These are phyloP conservation scores for Drosophila nikananu DNA, from an alignment of 1,140 invertebrate genomes.

Conservation along the genomic window DNA sequence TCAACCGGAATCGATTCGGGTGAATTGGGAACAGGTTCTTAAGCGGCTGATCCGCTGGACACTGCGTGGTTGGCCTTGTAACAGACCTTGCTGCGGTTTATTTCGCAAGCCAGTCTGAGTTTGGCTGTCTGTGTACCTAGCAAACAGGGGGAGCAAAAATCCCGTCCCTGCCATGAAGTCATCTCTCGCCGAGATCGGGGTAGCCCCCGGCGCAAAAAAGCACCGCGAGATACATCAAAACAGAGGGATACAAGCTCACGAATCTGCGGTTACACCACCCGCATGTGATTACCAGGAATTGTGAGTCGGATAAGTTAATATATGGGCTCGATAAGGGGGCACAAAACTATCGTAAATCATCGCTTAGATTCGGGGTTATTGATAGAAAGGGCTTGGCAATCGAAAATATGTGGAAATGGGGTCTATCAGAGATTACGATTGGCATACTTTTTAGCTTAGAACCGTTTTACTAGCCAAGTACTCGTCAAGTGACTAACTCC, in stretches of 20 bases:
- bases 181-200: constrained; percentile 31
- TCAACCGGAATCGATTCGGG: constrained; percentile 68
- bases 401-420: constrained; percentile 1
- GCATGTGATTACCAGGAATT: constrained; percentile 9
- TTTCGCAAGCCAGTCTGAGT: constrained; percentile 23
- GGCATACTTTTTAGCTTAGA: constrained; percentile 23
- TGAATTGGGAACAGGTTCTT: constrained; percentile 73
- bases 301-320: constrained; percentile 28
- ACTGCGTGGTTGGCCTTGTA: constrained; percentile 67
- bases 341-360: constrained; percentile 30
- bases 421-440: constrained; percentile 27
- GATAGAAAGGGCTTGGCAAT: constrained; percentile 18
- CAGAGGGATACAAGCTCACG: neutral
- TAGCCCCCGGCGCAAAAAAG: constrained; percentile 33
- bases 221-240: constrained; percentile 10
- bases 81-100: constrained; percentile 61
- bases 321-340: constrained; percentile 25
- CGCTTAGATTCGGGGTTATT: constrained; percentile 17
- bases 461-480: neutral
- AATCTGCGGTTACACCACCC: neutral
- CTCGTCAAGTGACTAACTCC: neutral
- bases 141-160: constrained; percentile 46
- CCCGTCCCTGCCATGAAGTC: constrained; percentile 39
- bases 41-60: constrained; percentile 16
- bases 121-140: constrained; percentile 19